phyloP scores from a whole-genome alignment of 2,888 invertebrate genomes.

The Drymonia ruficornis region DNA sequence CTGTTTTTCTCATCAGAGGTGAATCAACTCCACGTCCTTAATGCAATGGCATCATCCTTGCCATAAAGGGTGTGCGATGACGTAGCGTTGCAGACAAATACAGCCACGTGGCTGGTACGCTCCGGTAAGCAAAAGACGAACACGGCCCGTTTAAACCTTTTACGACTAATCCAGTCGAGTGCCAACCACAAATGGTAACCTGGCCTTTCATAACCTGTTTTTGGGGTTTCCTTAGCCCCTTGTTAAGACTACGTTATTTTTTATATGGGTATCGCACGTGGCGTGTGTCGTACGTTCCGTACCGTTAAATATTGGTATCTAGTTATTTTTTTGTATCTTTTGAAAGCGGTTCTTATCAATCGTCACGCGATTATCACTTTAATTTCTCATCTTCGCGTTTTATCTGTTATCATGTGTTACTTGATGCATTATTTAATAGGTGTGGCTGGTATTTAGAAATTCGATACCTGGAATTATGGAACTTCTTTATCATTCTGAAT shows the following conservation, averaged over 20 bases:
- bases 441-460: background rate
- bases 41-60: conserved; percentile 65
- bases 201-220: conserved; percentile 82
- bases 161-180: conserved; percentile 82
- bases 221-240: conserved; percentile 81
- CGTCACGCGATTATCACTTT: conserved; percentile 26
- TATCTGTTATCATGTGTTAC: conserved; percentile 25
- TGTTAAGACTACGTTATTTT: conserved; percentile 59
- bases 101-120: conserved; percentile 67
- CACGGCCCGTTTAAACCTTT: conserved; percentile 80
- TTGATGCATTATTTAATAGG: conserved; percentile 10
- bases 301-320: conserved; percentile 22
- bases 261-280: conserved; percentile 58
- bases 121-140: conserved; percentile 70
- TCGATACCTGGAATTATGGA: background rate
- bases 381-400: conserved; percentile 24
- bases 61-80: conserved; percentile 71
- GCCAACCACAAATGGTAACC: conserved; percentile 79
- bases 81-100: conserved; percentile 71
- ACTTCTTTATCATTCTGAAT: background rate
- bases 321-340: conserved; percentile 14
- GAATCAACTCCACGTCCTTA: conserved; percentile 66
- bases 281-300: conserved; percentile 29
- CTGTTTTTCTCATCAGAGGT: conserved; percentile 49
- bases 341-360: conserved; percentile 25